Percentiles rank a stretch among this genome's conserved stretches.
Conservation (phyloP, 2,888 invertebrate species). For the Rutpela maculata region DNA sequence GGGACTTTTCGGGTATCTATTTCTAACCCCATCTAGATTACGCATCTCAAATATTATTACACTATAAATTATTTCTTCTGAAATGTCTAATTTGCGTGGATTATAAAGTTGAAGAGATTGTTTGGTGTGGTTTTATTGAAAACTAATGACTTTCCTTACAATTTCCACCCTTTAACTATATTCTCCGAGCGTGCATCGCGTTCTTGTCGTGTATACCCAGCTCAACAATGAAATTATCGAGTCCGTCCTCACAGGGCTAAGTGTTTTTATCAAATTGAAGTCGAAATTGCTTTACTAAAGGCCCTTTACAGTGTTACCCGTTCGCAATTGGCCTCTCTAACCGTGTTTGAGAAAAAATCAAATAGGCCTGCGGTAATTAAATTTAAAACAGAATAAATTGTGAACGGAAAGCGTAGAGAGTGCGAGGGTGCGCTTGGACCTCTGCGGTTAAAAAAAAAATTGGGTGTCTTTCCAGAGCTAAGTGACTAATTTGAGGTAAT, state of each 20-base stretch:
- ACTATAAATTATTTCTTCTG: too few species aligned
- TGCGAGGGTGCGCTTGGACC: too few species aligned
- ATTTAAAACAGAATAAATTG: too few species aligned
- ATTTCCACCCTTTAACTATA: not conserved
- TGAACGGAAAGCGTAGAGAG: too few species aligned
- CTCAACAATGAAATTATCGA: conserved; percentile 1
- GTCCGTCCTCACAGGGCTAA: not conserved
- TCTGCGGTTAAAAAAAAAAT: too few species aligned
- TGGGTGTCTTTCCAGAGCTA: too few species aligned
- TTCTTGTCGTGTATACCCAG: not conserved
- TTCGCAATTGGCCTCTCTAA: not conserved
- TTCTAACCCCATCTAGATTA: too few species aligned
- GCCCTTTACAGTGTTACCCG: not conserved
- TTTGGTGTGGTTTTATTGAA: not conserved
- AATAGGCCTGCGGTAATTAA: not conserved
- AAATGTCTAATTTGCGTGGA: too few species aligned
- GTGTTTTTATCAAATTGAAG: not conserved
- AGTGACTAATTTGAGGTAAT: too few species aligned
- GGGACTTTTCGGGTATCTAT: too few species aligned
- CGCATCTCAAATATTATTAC: too few species aligned
- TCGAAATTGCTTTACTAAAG: not conserved
- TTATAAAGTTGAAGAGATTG: too few species aligned
- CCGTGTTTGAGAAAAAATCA: not conserved
- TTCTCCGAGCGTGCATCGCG: not conserved
- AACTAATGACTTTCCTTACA: not conserved